Evolutionary conservation across 2,797 vertebrate genomes (phyloP), one percentile per base, ranked within the genome.

Genomic region (Propithecus deckenii): DNA sequence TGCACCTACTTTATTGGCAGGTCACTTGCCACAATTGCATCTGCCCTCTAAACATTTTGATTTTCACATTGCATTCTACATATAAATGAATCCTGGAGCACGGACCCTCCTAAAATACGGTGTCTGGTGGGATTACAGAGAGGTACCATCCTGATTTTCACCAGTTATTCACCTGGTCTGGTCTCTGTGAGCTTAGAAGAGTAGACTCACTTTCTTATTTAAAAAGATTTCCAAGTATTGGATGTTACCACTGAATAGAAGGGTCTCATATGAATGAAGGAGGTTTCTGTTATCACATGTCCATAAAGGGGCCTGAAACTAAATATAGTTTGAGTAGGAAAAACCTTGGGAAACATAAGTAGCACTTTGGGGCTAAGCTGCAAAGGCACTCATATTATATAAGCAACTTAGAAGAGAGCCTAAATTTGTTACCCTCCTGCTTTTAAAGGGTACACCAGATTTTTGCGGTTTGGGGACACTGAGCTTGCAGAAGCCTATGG

Each of bases 351-450:
- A 94, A 96, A 96, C 61, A 0, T 95, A 97, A 97, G 96, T 93
- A 95, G 97, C 98, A 98, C 98, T 98, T 98, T 96, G 95, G 97
- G 96, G 97, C 76, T 7, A 94, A 98, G 96, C 96, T 96, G 87
- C 14, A 38, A 98, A 98, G 98, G 98, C 98, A 98, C 98, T 97
- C 96, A 59, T 57, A 93, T 76, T 92, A 95, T 59, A 91, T 50
- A 95, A 75, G 69, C 80, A 93, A 95, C 84, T 94, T 89, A 89
- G 96, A 89, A 89, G 93, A 96, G 23, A 97, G 78, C 78, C 95
- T 90, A 75, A 72, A 83, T 89, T 69, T 95, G 89, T 50, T 93
- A 75, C 79, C 89, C 86, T 96, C 79, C 91, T 86, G 28, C 67
- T 94, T 93, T 52, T 61, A 65, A 71, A 96, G 25, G 35, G 67